Base-by-base conservation (phyloP, 2,113 vertebrate species). In the Hoplias malabaricus region DNA sequence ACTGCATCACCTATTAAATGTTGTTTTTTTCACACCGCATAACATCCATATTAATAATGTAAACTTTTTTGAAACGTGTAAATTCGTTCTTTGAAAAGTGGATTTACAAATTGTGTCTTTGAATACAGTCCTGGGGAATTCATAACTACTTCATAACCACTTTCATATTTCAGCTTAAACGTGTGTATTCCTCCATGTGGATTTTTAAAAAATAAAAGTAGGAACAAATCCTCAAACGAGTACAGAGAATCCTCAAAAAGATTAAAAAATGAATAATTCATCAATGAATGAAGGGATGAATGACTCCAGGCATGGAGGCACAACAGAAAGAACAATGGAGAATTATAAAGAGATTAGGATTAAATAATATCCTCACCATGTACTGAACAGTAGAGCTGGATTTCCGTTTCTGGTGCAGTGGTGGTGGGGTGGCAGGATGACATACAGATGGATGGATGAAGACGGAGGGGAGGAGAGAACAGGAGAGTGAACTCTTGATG, bases 311-410 rank as follows among this genome's bases (percentile, higher is more conserved):
- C 38, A 80, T 19, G 23, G 68, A 66, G n/a, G 48, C 4, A 21
- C 48, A 53, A 53, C 48, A 53, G 48, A 53, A 59, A 27, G n/a
- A 40, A 73, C 48, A 70, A 36, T 21, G 23, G 56, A 2, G 19
- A 69, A 16, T 13, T 42, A 71, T 57, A 68, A 70, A 54, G 36
- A 65, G 36, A 74, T 31, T 40, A 71, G 48, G 65, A 75, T 67
- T 43, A 74, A 80, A 84, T 69, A 63, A 78, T 57, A 66, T 83
- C 83, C 84, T 87, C 84, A 87, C 84, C 86, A 87, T 84, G 68
- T 80, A 86, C 78, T 88, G 86, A 81, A 87, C 74, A 13, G 83
- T 84, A 21, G 85, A 84, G 84, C 86, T 89, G 62, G 85, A 88
- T 69, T 86, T 89, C 87, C 87, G 68, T 85, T 86, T 89, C 87